A percentile compares a stretch with the other conserved stretches of the same genome.
These are phyloP conservation scores for Brachionus asplanchnoidis DNA, from an alignment of 1,140 invertebrate species.

Conservation along the genomic window DNA sequence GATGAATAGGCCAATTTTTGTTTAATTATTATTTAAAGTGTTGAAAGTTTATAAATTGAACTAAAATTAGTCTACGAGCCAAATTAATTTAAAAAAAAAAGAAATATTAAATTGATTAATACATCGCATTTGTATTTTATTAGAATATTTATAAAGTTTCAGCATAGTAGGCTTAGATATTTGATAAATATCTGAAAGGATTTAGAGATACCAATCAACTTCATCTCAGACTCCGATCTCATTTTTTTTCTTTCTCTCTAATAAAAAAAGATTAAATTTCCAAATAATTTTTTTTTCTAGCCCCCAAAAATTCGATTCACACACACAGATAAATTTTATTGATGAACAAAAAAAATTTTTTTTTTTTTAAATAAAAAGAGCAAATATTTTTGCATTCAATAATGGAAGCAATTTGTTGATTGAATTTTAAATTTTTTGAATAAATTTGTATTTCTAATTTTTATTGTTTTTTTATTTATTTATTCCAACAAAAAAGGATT, in stretches of 20 bases:
- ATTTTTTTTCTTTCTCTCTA: no score
- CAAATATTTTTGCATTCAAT: background rate
- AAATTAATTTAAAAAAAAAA: background rate
- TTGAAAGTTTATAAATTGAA: background rate
- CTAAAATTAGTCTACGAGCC: background rate
- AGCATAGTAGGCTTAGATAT: background rate
- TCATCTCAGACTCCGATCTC: background rate
- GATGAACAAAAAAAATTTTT: no score
- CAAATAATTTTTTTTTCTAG: background rate
- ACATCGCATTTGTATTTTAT: background rate
- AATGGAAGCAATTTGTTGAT: background rate
- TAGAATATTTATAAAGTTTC: background rate
- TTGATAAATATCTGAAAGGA: background rate
- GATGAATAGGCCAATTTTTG: background rate
- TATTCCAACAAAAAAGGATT: background rate
- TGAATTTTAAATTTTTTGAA: background rate
- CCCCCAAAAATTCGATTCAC: no score
- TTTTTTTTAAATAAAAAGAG: no score
- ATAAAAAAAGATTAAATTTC: background rate
- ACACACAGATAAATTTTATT: no score
- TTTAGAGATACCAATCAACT: background rate
- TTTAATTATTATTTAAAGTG: background rate
- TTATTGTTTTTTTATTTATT: background rate
- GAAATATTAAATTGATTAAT: background rate
- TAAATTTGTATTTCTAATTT: background rate